These are phyloP conservation scores for Tenebrio molitor DNA, from an alignment of 1,140 invertebrate genomes.

Conservation along the genomic window DNA sequence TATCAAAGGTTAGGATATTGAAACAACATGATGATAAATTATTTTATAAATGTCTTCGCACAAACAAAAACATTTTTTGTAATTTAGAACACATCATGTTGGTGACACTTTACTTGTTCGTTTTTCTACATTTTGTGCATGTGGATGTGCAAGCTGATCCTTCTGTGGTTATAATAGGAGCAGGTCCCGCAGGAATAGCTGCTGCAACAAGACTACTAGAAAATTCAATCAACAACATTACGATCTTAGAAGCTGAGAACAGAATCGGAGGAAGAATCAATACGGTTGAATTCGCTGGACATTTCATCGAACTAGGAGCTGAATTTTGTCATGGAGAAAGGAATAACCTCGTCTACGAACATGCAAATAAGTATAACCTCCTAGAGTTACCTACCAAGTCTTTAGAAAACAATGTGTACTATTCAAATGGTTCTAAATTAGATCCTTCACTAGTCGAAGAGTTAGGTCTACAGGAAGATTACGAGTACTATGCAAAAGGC, in stretches of 20 bases:
- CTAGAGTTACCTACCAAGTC: constrained; percentile 63
- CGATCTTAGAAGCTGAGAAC: constrained; percentile 77
- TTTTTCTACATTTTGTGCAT: too few species aligned
- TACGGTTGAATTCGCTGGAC: constrained; percentile 72
- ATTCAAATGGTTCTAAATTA: constrained; percentile 44
- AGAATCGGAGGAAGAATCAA: constrained; percentile 79
- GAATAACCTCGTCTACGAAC: constrained; percentile 75
- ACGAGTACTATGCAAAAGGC: not conserved
- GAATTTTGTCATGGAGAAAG: constrained; percentile 27
- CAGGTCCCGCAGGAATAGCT: constrained; percentile 72
- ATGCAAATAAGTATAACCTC: constrained; percentile 70
- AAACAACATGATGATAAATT: too few species aligned
- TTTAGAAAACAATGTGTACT: not conserved
- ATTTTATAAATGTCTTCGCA: too few species aligned
- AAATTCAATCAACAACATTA: constrained; percentile 69
- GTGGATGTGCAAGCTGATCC: too few species aligned
- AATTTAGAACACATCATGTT: too few species aligned
- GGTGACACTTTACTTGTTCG: too few species aligned
- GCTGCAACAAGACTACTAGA: constrained; percentile 70
- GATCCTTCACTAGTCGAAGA: not conserved
- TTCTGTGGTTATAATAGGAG: constrained; percentile 69
- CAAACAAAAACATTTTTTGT: too few species aligned
- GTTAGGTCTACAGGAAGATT: not conserved
- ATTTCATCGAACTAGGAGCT: constrained; percentile 65
- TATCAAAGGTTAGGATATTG: too few species aligned